Conservation (phyloP, 2,113 vertebrate species). For the western clawed frog (Xenopus tropicalis) region UCB_Xtro_10.0 CM004450.2:26964001-26964500, state of each 20-base stretch:
- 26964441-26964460: not conserved
- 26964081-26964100: not conserved
- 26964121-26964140: not conserved
- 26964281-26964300: no score
- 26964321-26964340: not conserved
- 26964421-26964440: not conserved
- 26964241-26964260: no score
- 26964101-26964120: not conserved
- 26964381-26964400: not conserved
- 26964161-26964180: no score
- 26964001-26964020: not conserved
- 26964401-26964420: not conserved
- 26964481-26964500: not conserved
- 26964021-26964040: conserved; percentile 16
- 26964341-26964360: not conserved
- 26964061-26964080: conserved; percentile 1
- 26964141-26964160: not conserved
- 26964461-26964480: not conserved
- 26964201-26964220: no score
- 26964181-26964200: no score
- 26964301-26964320: not conserved
- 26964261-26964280: no score
- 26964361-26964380: conserved; percentile 15
- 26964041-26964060: conserved; percentile 29
- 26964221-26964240: no score